Base-by-base conservation (phyloP, 2,113 vertebrate genomes). In the Dermatemys mawii region DNA sequence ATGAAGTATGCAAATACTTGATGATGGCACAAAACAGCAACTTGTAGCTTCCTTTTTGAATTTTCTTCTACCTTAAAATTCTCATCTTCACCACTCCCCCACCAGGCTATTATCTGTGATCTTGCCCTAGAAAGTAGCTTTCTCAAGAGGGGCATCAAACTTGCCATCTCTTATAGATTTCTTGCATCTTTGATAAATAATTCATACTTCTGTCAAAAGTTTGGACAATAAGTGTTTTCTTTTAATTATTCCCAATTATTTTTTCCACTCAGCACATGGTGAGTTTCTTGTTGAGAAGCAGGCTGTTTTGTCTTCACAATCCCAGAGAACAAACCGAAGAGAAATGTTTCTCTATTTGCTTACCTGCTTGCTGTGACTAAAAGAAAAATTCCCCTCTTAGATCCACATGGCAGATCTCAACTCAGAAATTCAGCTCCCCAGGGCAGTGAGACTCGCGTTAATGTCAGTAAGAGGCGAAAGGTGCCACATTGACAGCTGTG, bases 161-260 rank as follows among this genome's bases (percentile, higher is more conserved):
- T 88, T 86, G 55, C 86, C 26, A 2, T 81, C 75, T 60, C 90
- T 81, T 87, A 91, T 63, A 92, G 73, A 60, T 87, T 94, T 76
- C 85, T 54, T n/a, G n/a, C n/a, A n/a, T n/a, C n/a, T n/a, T n/a
- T n/a, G n/a, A n/a, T n/a, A n/a, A n/a, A n/a, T n/a, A n/a, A n/a
- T n/a, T n/a, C n/a, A n/a, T n/a, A n/a, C n/a, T 86, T 90, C 93
- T 97, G 90, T 93, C 81, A 78, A 67, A 93, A 92, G 83, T 94
- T 80, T 90, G 92, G 94, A 96, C 93, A 93, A 94, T 83, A 94
- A 85, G 94, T 67, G 73, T 95, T 55, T 55, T 89, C 85, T 97
- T 88, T 93, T 88, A 97, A 96, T 94, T 96, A 96, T 92, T 94
- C 84, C 87, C 89, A 82, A 89, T 50, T 81, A 90, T 96, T 86